Conservation (phyloP, 2,113 vertebrate species). For the Clarias batrachus region DNA sequence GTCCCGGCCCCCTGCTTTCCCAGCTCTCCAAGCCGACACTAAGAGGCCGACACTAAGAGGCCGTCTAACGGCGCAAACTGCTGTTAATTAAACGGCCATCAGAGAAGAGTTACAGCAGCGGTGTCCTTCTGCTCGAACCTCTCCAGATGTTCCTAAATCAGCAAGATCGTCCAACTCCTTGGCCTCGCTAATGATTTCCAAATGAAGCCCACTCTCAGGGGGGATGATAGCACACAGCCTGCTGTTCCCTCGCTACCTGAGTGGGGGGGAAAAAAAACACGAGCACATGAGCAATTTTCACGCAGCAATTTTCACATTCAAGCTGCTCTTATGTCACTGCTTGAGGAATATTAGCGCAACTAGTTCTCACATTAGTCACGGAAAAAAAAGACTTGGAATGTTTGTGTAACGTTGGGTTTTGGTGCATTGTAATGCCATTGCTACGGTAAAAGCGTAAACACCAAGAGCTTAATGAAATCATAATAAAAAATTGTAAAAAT, state of each 20-base stretch:
- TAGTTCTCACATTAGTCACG: not conserved
- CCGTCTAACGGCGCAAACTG: constrained; percentile 46
- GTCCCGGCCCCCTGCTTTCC: constrained; percentile 28
- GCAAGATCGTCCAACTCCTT: constrained; percentile 9
- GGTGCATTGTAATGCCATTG: not conserved
- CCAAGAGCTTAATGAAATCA: not conserved
- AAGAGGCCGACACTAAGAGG: constrained; percentile 26
- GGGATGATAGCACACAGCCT: not conserved
- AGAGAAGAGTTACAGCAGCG: constrained; percentile 20
- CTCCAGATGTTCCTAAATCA: constrained; percentile 53
- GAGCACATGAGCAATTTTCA: not conserved
- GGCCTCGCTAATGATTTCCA: constrained; percentile 46
- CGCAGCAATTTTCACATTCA: not conserved
- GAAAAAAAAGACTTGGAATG: not conserved
- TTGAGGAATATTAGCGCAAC: not conserved
- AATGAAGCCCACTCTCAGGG: constrained; percentile 17
- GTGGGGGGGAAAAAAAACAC: not conserved
- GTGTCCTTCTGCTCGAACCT: constrained; percentile 8
- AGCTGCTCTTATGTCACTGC: not conserved
- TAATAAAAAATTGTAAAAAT: too few species aligned
- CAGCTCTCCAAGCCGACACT: constrained; percentile 25
- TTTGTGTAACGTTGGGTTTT: not conserved
- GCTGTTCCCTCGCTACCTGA: not conserved
- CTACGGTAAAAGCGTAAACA: not conserved
- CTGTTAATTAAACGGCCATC: constrained; percentile 50